Conservation (phyloP, 2,797 vertebrate genomes). For the Parauchenoglanis punctatus region DNA sequence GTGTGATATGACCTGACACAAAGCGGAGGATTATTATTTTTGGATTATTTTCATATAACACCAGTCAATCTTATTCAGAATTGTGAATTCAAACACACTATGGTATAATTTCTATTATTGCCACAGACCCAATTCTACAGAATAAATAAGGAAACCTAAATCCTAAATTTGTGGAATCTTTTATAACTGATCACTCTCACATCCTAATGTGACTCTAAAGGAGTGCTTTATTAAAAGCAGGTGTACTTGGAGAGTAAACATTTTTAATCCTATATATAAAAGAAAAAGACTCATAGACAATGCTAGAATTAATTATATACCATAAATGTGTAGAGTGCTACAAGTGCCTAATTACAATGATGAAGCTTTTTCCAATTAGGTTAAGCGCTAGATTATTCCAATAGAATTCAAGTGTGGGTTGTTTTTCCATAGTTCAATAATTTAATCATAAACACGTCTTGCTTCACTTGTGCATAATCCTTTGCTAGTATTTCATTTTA, state of each 20-base stretch:
- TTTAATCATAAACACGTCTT: background rate
- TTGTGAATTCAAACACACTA: background rate
- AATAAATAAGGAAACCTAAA: background rate
- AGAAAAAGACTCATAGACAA: background rate
- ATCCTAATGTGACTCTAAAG: background rate
- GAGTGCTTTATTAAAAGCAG: background rate
- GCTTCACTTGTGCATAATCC: background rate
- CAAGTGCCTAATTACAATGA: background rate
- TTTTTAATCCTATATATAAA: background rate
- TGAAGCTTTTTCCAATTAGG: background rate
- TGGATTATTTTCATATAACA: background rate
- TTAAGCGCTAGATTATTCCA: background rate
- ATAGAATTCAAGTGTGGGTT: background rate
- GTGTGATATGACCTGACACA: background rate
- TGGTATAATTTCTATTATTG: background rate
- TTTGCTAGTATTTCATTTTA: background rate
- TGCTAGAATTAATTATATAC: background rate
- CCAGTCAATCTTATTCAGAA: background rate
- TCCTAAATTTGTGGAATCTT: background rate
- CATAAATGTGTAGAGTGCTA: background rate
- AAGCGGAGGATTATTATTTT: background rate
- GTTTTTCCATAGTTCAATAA: background rate
- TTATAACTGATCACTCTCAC: background rate
- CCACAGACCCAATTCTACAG: background rate
- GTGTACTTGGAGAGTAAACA: background rate